Evolutionary conservation across 2,797 vertebrate species (phyloP), one percentile per base, ranked within the genome.

Genomic region (Nannoperca obscura): DNA sequence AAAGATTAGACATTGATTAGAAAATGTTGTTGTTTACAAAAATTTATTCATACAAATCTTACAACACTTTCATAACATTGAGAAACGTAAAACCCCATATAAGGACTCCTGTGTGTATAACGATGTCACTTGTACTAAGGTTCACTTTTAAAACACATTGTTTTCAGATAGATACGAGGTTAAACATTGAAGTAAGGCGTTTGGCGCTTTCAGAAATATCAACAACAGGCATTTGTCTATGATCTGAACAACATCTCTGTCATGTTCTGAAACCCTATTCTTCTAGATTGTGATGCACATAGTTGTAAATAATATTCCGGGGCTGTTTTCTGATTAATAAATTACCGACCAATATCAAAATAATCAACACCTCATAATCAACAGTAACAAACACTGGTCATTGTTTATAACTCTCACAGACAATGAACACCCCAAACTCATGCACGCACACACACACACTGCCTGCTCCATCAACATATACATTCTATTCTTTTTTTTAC

Each of bases 11-110:
- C 97, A 94, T 94, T 88, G 81, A 93, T 94, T 91, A 82, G 93
- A 84, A 97, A 95, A 94, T 95, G 92, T 95, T 96, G 95, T 97
- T 98, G 97, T 97, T 98, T 99, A 98, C 96, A 99, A 94, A 98
- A 99, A 98, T 99, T 98, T 99, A 99, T 99, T 99, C 95, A 99
- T 99, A 99, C 97, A 99, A 99, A 99, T 96, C 96, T 97, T 98
- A 98, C 97, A 96, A 99, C 96, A 98, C 96, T 97, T 98, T 95
- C 87, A 93, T 92, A 96, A 99, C 97, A 99, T 96, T 97, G 96
- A 97, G 96, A 97, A 98, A 97, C 95, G 95, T 90, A 87, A 94
- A 93, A 95, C 96, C 87, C 95, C 88, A 95, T 96, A 88, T 83
- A 96, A 95, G 95, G 96, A 96, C 97, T 94, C 93, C 95, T 95